Evolutionary conservation across 2,797 vertebrate species (phyloP), one percentile per base, ranked within the genome.

Genomic region (Sitta carolinensis): DNA sequence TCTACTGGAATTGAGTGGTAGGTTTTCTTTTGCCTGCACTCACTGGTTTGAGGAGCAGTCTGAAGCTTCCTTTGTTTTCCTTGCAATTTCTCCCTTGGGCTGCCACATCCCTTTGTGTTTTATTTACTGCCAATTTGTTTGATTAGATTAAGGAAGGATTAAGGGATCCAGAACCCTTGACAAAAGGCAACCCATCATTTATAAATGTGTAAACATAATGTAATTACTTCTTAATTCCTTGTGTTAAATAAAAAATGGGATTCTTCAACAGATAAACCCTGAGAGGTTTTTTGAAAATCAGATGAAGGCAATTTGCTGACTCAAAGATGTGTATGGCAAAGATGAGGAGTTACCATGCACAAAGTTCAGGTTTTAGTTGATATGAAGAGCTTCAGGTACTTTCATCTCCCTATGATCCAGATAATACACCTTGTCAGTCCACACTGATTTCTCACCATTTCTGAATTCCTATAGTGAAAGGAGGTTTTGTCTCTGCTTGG

Each of bases 71-170:
- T 67, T 78, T 73, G 30, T 88, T 95, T 87, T 63, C 38, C 55
- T 69, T 72, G 45, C 34, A 55, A 16, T 45, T 64, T 95, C 54
- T 82, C 32, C 62, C 29, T 77, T 87, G 69, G 48, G n/a, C 78
- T 89, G 54, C 58, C 2, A 1, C 30, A 77, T 92, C 84, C 17
- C 79, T 92, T 90, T 94, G 62, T 91, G 58, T 43, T 91, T 89
- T 83, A 68, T 87, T 90, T 87, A 45, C 89, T 88, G 55, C 47
- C 29, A 62, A 19, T 66, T 91, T 94, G 55, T 91, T 92, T 95
- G 89, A 91, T 95, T 92, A 92, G 93, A 85, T 92, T 95, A 83
- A 91, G 36, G 26, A 81, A 83, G 55, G 78, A 91, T 91, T 87
- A 96, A 94, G 38, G 40, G 66, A 95, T 83, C 51, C 45, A 75